phyloP scores from a whole-genome alignment of 2,797 vertebrate species.

The Gambusia yucatana region DNA sequence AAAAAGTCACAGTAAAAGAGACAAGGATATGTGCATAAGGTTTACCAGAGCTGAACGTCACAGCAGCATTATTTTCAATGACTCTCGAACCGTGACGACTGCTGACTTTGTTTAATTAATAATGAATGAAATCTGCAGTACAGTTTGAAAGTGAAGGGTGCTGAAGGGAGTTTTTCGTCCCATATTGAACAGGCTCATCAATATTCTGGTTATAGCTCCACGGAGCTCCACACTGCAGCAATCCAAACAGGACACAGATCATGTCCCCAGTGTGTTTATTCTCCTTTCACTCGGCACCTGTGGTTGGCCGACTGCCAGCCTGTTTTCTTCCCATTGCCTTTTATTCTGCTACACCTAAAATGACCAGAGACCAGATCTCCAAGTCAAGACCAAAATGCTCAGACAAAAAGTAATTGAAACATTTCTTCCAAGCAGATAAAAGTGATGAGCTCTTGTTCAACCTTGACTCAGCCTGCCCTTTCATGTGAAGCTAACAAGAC shows the following conservation, averaged over 20 bases:
- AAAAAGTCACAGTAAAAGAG: background rate
- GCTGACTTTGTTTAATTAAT: conserved; percentile 6
- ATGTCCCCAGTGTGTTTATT: conserved; percentile 35
- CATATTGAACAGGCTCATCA: background rate
- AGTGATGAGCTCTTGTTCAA: conserved; percentile 40
- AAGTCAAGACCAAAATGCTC: conserved; percentile 14
- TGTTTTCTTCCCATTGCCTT: conserved; percentile 22
- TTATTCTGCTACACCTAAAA: conserved; percentile 14
- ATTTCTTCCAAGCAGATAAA: conserved; percentile 9
- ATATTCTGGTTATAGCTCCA: conserved; percentile 15
- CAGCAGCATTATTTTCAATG: background rate
- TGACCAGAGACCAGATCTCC: conserved; percentile 9
- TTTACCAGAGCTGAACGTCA: conserved; percentile 7
- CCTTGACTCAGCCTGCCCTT: conserved; percentile 49
- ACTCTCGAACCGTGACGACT: conserved; percentile 7
- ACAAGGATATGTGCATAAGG: background rate
- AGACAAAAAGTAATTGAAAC: conserved; percentile 11
- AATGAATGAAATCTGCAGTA: conserved; percentile 32
- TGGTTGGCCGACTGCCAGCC: conserved; percentile 39
- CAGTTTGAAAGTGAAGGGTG: conserved; percentile 20
- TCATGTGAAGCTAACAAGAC: conserved; percentile 45
- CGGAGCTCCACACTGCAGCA: conserved; percentile 18
- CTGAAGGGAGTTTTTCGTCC: conserved; percentile 2
- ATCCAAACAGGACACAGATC: conserved; percentile 28
- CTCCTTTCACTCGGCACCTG: conserved; percentile 3